phyloP scores from a whole-genome alignment of 1,140 invertebrate genomes.

The Hormaphis cornu region DNA sequence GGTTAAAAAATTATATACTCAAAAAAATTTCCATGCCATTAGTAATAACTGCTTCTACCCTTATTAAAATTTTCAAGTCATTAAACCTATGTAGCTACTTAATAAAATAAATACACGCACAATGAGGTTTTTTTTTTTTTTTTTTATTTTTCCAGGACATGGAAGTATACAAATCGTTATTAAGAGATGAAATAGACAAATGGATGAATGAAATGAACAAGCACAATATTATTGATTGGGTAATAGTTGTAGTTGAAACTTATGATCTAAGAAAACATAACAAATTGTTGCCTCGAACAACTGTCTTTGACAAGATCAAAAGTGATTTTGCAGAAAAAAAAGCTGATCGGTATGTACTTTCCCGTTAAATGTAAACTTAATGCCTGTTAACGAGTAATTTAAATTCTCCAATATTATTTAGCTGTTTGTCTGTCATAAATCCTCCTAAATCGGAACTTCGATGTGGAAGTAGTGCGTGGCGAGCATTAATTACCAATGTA shows the following conservation, averaged over 20 bases:
- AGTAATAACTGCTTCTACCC: too few relatives aligned
- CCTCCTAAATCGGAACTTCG: constrained; percentile 79
- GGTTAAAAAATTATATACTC: too few relatives aligned
- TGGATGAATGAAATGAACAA: constrained; percentile 73
- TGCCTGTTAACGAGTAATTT: neutral
- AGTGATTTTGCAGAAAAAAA: constrained; percentile 87
- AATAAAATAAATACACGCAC: too few relatives aligned
- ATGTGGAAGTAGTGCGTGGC: constrained; percentile 76
- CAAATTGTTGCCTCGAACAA: constrained; percentile 82
- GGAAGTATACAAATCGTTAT: constrained; percentile 74
- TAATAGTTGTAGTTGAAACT: constrained; percentile 85
- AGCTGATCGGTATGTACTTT: constrained; percentile 53
- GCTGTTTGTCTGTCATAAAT: constrained; percentile 83
- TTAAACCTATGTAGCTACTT: too few relatives aligned
- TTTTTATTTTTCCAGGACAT: constrained; percentile 60
- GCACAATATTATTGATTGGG: constrained; percentile 77
- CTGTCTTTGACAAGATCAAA: constrained; percentile 88
- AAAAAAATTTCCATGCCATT: too few relatives aligned
- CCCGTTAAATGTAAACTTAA: neutral
- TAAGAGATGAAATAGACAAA: constrained; percentile 76
- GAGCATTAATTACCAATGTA: constrained; percentile 69
- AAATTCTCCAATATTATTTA: constrained; percentile 39
- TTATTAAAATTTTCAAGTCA: too few relatives aligned
- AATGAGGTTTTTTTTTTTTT: too few relatives aligned
- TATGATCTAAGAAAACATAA: constrained; percentile 85